These are phyloP conservation scores for Sceloporus tristichus DNA, from an alignment of 2,113 vertebrate species.

Conservation along the genomic window DNA sequence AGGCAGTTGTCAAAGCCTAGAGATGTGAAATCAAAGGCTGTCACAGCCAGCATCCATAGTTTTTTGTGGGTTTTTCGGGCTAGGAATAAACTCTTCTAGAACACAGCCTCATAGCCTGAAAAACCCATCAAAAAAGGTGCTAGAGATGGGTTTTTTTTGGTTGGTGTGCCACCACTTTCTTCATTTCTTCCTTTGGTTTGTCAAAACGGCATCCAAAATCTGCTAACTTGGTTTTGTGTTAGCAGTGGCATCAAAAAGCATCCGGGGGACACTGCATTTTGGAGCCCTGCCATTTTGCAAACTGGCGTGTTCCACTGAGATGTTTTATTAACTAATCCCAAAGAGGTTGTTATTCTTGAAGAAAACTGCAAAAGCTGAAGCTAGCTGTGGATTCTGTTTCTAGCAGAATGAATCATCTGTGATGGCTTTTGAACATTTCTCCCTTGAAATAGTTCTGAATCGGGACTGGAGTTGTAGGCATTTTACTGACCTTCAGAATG, in stretches of 20 bases:
- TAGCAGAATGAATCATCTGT: not conserved
- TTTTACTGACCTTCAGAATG: not conserved
- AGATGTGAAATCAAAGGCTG: not conserved
- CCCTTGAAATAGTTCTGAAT: not conserved
- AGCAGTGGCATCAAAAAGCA: not conserved
- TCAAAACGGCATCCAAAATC: not conserved
- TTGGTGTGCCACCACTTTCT: not conserved
- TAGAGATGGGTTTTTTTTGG: not conserved
- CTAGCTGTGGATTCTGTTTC: not conserved
- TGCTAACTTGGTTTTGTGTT: not conserved
- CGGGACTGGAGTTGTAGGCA: not conserved
- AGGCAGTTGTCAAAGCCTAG: not conserved
- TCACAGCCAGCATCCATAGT: no score
- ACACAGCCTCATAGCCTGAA: no score
- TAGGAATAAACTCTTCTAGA: no score
- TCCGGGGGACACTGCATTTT: not conserved
- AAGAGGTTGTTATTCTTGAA: not conserved
- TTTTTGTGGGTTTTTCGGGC: no score
- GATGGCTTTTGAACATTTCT: not conserved
- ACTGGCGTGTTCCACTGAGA: not conserved
- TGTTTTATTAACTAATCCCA: constrained; percentile 6
- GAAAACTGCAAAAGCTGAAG: not conserved
- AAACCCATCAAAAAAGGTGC: no score
- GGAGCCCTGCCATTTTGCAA: constrained; percentile 24
- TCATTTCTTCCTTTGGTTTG: not conserved